Evolutionary conservation across 2,113 vertebrate species (phyloP).

Genomic region (Anoura caudifer): DNA sequence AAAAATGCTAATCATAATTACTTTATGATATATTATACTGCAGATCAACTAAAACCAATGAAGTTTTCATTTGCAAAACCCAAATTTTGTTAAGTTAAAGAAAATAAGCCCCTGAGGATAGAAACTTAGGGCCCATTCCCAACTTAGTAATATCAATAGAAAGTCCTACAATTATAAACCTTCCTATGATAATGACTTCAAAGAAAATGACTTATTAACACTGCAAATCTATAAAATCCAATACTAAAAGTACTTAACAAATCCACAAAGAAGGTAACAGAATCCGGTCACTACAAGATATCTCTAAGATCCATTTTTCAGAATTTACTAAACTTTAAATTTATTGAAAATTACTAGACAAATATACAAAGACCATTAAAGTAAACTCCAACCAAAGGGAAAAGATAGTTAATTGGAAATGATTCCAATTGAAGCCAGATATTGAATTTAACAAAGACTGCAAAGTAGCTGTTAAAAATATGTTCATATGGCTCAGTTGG

Average conservation of each 20-base stretch:
- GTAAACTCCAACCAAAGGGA: not conserved
- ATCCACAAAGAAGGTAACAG: not conserved
- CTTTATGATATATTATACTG: not conserved
- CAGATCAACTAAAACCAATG: not conserved
- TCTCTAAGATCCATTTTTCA: not conserved
- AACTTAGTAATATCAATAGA: not conserved
- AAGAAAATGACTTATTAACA: not conserved
- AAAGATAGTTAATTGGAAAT: not conserved
- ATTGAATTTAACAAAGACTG: not conserved
- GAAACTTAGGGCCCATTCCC: not conserved
- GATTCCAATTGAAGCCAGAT: not conserved
- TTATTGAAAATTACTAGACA: not conserved
- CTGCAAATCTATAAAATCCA: not conserved
- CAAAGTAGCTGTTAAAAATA: slow-evolving; percentile 19
- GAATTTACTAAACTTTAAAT: not conserved
- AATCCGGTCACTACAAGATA: not conserved
- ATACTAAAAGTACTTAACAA: slow-evolving; percentile 13
- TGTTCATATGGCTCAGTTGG: too few species aligned
- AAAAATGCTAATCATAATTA: slow-evolving; percentile 16
- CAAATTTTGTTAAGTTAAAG: not conserved
- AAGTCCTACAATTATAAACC: not conserved
- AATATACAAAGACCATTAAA: not conserved
- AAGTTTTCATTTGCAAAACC: not conserved
- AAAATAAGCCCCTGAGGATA: not conserved
- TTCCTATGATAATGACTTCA: not conserved